These are phyloP conservation scores for Calliopum simillimum DNA, from an alignment of 2,888 invertebrate species.

Conservation along the genomic window DNA sequence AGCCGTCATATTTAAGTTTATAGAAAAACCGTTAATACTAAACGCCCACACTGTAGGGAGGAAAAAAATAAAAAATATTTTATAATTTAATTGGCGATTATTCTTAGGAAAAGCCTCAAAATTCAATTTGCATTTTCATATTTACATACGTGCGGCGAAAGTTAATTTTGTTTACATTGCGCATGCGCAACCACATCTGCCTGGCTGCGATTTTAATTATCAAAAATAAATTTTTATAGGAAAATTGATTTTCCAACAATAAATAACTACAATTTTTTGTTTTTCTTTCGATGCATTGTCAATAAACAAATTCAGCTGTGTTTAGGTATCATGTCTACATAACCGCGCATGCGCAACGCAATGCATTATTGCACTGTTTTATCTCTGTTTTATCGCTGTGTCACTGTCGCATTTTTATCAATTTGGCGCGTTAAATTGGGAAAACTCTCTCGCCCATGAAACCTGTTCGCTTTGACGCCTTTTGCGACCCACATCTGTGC, in stretches of 20 bases:
- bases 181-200: too few species aligned
- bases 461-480: neutral
- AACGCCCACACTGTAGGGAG: too few species aligned
- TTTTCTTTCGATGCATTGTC: neutral
- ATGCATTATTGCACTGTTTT: neutral
- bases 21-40: too few species aligned
- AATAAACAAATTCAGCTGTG: neutral
- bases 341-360: neutral
- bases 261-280: neutral
- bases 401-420: neutral
- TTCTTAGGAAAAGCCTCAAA: too few species aligned
- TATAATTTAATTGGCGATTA: too few species aligned
- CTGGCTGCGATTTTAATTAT: too few species aligned
- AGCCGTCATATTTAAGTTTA: too few species aligned
- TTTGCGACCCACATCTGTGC: conserved; percentile 5
- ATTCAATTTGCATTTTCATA: too few species aligned
- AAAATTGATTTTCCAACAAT: neutral
- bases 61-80: too few species aligned
- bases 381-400: neutral
- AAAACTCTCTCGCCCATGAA: neutral
- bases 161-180: too few species aligned
- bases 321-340: neutral
- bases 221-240: neutral
- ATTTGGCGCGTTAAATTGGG: neutral
- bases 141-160: too few species aligned